Conservation (phyloP, 1,140 invertebrate genomes). For the Zaprionus tsacasi region DNA sequence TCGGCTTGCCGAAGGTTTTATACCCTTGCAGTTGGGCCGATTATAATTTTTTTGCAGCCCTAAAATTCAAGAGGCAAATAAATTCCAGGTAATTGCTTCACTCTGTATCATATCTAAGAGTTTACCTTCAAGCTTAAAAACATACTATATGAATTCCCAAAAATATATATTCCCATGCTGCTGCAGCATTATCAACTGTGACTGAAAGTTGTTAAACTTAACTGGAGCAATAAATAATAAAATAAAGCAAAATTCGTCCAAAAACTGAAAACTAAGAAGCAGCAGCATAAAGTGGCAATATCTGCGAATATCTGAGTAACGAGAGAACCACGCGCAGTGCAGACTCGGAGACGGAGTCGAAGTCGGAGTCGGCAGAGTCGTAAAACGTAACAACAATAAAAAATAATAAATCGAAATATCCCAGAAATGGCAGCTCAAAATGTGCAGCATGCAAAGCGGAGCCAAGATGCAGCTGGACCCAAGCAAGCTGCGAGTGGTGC, state of each 20-base stretch:
- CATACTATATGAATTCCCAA: not conserved
- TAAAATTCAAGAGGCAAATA: too few species aligned
- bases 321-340: constrained; percentile 17
- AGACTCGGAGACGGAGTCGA: not conserved
- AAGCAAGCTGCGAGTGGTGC: constrained; percentile 46
- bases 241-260: constrained; percentile 62
- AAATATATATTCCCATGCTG: too few species aligned
- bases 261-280: constrained; percentile 41
- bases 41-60: not conserved
- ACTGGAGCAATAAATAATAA: constrained; percentile 64
- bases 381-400: constrained; percentile 84
- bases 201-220: constrained; percentile 67
- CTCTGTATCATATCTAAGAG: too few species aligned
- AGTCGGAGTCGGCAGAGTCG: constrained; percentile 55
- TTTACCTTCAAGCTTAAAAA: not conserved
- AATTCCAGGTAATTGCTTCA: not conserved
- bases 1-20: too few species aligned
- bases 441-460: constrained; percentile 66
- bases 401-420: constrained; percentile 84
- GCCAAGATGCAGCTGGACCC: constrained; percentile 37
- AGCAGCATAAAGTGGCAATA: constrained; percentile 52
- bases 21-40: too few species aligned
- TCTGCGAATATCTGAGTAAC: constrained; percentile 36
- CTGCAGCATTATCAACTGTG: not conserved
- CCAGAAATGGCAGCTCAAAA: constrained; percentile 75